Percentiles rank a stretch among this genome's conserved stretches.
phyloP scores from a whole-genome alignment of 2,797 vertebrate genomes.

The Poecilia picta region DNA sequence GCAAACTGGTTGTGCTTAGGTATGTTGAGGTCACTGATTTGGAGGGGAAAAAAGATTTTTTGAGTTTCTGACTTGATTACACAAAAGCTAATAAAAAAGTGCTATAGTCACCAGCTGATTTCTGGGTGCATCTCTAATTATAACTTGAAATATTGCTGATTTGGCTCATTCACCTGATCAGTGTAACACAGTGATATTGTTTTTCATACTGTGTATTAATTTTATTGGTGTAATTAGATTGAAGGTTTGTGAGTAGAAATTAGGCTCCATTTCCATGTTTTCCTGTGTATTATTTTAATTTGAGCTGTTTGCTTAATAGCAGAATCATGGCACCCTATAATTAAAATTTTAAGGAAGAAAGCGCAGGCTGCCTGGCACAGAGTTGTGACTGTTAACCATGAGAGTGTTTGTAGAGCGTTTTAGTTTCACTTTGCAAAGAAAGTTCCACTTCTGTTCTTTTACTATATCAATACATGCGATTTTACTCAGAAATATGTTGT shows the following conservation, averaged over 20 bases:
- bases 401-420: constrained; percentile 19
- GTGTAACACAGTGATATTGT: not conserved
- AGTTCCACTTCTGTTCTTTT: not conserved
- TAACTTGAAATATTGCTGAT: not conserved
- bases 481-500: constrained; percentile 21
- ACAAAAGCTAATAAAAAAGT: not conserved
- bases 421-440: constrained; percentile 15
- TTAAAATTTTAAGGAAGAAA: not conserved
- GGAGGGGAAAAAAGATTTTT: not conserved
- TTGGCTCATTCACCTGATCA: not conserved
- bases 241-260: not conserved
- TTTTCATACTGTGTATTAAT: not conserved
- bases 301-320: no score
- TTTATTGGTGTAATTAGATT: not conserved
- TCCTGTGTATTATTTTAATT: not conserved
- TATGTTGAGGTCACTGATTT: not conserved
- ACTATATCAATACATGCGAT: not conserved
- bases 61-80: not conserved
- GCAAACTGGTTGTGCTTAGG: not conserved
- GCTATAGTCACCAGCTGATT: not conserved
- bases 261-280: not conserved
- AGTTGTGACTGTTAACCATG: constrained; percentile 32
- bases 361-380: constrained; percentile 9
- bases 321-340: not conserved
- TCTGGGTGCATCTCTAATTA: constrained; percentile 6